Percentiles rank a stretch among this genome's conserved stretches.
Conservation (phyloP, 2,888 invertebrate species). For the Cryptophagus acutangulus region DNA sequence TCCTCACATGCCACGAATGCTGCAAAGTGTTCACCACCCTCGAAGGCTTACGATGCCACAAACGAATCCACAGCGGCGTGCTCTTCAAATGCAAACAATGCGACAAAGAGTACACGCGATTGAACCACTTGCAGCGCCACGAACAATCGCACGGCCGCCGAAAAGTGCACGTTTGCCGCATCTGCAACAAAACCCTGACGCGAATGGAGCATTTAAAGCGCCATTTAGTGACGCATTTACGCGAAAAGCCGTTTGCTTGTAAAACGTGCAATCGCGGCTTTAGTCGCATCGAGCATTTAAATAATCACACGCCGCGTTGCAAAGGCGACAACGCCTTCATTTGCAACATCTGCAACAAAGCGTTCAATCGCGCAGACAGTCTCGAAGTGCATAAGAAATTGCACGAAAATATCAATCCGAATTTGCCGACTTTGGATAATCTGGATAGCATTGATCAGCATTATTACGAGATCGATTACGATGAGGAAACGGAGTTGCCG, state of each 20-base stretch:
- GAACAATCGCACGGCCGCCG: constrained; percentile 41
- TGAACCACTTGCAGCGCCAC: constrained; percentile 44
- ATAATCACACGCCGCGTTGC: constrained; percentile 42
- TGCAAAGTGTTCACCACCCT: constrained; percentile 44
- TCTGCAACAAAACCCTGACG: constrained; percentile 46
- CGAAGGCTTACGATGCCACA: constrained; percentile 42
- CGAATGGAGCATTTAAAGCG: constrained; percentile 45
- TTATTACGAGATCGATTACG: constrained; percentile 38
- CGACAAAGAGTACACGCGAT: constrained; percentile 42
- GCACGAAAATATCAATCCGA: constrained; percentile 41
- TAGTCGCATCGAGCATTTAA: constrained; percentile 44
- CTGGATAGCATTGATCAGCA: constrained; percentile 46
- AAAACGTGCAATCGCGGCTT: constrained; percentile 45
- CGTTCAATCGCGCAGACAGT: constrained; percentile 46
- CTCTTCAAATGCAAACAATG: constrained; percentile 45
- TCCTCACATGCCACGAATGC: constrained; percentile 43
- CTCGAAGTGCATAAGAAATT: constrained; percentile 43
- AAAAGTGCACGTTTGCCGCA: constrained; percentile 46
- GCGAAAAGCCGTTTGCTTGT: constrained; percentile 46
- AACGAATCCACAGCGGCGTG: constrained; percentile 41
- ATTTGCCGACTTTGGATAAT: constrained; percentile 44
- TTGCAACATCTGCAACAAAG: constrained; percentile 49
- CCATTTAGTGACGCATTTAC: constrained; percentile 45
- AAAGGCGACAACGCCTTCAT: constrained; percentile 47
- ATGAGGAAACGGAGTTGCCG: constrained; percentile 20